Evolutionary conservation across 1,140 invertebrate species (phyloP), one percentile per base, ranked within the genome.

Genomic region (Aethina tumida): DNA sequence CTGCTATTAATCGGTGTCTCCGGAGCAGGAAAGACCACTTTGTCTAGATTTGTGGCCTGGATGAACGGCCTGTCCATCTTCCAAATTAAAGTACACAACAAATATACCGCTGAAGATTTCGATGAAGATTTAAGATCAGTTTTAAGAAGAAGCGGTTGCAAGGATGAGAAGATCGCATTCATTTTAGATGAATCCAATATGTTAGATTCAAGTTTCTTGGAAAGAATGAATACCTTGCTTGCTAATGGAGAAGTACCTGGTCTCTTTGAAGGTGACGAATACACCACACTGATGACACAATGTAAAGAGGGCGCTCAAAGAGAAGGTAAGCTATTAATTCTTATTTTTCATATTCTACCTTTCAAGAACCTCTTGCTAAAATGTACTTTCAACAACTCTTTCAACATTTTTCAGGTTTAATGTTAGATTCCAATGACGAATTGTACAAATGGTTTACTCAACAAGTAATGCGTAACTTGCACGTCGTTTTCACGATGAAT

Each of bases 401-500:
- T 12, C 25, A n/a, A n/a, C n/a, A n/a, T n/a, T 28, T 50, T 47
- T 7, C 21, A 58, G 55, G 96, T 5, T 66, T 97, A 0, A 99
- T 99, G 95, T 66, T 99, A 6, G 97, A 99, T 64, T 96, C 93
- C 0, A 88, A 86, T 41, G 97, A 99, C 62, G 97, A 99, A 64
- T 66, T 99, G 2, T 99, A 99, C 64, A 98, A 98, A 69, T 84
- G 81, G 81, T 99, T 98, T 61, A 99, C 97, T 0, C 84, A 88
- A 43, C 83, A 97, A 77, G 94, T 99, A 13, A 99, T 99, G 88
- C 82, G 85, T 44, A 99, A 99, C 67, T 71, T 99, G 2, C 97
- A 99, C 63, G 96, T 99, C 15, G 96, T 99, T 6, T 99, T 99
- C 62, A 99, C 97, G 1, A 99, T 99, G 97, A 99, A 99, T 70